Base-by-base conservation (phyloP, 2,797 vertebrate genomes). In the Cirrhinus mrigala region DNA sequence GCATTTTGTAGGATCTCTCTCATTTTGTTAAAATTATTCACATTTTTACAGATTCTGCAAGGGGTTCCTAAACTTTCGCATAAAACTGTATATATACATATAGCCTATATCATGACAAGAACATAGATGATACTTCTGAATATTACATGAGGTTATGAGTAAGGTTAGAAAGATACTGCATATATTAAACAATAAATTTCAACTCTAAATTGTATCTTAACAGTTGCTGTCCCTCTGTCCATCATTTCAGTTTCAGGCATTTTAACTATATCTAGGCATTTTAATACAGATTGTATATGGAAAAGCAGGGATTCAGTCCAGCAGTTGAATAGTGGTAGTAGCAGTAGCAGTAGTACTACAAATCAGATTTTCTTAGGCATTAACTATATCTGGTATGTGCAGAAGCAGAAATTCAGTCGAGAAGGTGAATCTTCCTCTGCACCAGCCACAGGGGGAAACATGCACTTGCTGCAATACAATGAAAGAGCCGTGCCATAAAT, bases 381-480 rank as follows among this genome's bases (percentile, higher is more conserved):
- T 14, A 44, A 27, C 37, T 44, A 44, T 1, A 60, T 40, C 15
- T 9, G n/a, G 27, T 69, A 12, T 24, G 29, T 54, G 64, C 33
- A 70, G 15, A 82, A 84, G 37, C 37, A 71, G 10, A 54, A 70
- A 71, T 81, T 22, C 40, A 77, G 71, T 62, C 18, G 4, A 48
- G 60, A 44, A 78, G 74, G 73, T 74, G 58, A 75, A 86, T 85
- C 50, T 82, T 81, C 62, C 58, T 18, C 50, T 66, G 29, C 77
- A 86, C 14, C n/a, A 81, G 79, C 85, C 50, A 22, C 4, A 54
- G 82, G 82, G 27, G 73, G 74, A 84, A 62, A 44, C 84, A 85
- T 70, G 74, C 76, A 79, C 77, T 83, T 76, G 79, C 16, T 83
- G 85, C 83, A 87, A 87, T 78, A 60, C 80, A 89, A 81, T 78